Percentiles rank a stretch among this genome's conserved stretches.
Evolutionary conservation across 2,888 invertebrate genomes (phyloP).

Genomic region (Belgica antarctica): DNA sequence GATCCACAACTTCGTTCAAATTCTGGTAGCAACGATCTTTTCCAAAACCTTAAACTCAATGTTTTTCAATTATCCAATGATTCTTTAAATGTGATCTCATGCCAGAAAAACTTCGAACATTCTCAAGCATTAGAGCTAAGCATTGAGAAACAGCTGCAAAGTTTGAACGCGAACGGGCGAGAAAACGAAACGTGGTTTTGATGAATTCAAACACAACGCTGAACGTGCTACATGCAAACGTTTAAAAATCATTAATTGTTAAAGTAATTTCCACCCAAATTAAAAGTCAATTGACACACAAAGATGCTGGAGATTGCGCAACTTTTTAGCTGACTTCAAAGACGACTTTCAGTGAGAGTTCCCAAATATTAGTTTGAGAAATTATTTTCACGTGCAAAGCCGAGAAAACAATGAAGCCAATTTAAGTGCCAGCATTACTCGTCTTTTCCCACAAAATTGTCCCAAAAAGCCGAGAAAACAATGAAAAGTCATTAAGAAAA

Average conservation of each 20-base stretch:
- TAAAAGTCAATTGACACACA: background rate
- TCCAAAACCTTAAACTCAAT: background rate
- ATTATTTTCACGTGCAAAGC: background rate
- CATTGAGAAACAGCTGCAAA: background rate
- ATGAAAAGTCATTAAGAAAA: background rate
- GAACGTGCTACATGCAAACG: background rate
- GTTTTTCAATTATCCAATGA: background rate
- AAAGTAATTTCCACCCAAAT: background rate
- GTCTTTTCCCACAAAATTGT: background rate
- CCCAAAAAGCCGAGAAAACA: background rate
- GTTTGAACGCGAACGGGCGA: background rate
- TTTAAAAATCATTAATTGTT: background rate
- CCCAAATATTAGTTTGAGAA: background rate
- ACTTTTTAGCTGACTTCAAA: too few species aligned
- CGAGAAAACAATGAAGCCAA: background rate
- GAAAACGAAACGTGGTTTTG: background rate
- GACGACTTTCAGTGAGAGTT: background rate
- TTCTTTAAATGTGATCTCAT: background rate
- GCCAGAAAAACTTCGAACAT: background rate
- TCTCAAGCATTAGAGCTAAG: too few species aligned
- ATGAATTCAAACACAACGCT: background rate
- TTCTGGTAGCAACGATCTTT: conserved; percentile 8
- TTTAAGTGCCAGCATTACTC: too few species aligned
- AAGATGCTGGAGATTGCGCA: background rate
- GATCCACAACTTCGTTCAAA: conserved; percentile 5